Evolutionary conservation across 2,888 invertebrate genomes (phyloP).

Genomic region (Conomelus anceps): DNA sequence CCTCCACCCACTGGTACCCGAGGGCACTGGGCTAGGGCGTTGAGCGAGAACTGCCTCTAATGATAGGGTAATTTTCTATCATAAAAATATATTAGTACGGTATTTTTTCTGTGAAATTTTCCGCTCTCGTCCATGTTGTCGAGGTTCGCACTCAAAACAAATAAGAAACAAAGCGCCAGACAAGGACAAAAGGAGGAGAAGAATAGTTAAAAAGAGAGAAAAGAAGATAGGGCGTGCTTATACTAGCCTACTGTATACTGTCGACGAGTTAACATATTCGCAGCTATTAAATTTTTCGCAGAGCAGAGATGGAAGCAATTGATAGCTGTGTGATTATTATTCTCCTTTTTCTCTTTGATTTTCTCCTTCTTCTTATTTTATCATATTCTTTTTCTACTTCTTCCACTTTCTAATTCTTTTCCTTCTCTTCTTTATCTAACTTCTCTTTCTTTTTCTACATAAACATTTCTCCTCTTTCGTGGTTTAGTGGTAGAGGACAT

Average conservation of each 20-base stretch:
- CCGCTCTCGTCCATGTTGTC: neutral
- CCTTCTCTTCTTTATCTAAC: neutral
- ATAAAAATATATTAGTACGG: constrained; percentile 30
- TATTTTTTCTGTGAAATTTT: constrained; percentile 28
- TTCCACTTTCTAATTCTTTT: neutral
- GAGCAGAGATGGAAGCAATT: constrained; percentile 6
- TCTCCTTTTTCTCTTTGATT: neutral
- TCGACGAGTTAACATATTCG: constrained; percentile 7
- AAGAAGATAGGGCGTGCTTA: neutral
- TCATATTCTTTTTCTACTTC: too few relatives aligned
- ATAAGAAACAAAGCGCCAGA: neutral
- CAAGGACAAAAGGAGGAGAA: neutral
- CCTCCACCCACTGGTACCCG: too few relatives aligned
- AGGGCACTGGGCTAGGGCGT: neutral
- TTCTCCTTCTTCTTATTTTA: neutral
- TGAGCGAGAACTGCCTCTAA: constrained; percentile 21
- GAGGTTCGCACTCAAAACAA: neutral
- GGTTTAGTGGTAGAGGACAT: too few relatives aligned
- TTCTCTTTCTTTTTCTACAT: too few relatives aligned
- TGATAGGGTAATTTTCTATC: constrained; percentile 31
- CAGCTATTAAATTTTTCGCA: constrained; percentile 5
- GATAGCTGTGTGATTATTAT: constrained; percentile 9
- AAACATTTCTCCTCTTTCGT: too few relatives aligned
- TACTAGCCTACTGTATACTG: neutral
- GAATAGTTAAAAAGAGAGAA: too few relatives aligned